Base-by-base conservation (phyloP, 2,113 vertebrate genomes). In the Neodon shergylaensis region DNA sequence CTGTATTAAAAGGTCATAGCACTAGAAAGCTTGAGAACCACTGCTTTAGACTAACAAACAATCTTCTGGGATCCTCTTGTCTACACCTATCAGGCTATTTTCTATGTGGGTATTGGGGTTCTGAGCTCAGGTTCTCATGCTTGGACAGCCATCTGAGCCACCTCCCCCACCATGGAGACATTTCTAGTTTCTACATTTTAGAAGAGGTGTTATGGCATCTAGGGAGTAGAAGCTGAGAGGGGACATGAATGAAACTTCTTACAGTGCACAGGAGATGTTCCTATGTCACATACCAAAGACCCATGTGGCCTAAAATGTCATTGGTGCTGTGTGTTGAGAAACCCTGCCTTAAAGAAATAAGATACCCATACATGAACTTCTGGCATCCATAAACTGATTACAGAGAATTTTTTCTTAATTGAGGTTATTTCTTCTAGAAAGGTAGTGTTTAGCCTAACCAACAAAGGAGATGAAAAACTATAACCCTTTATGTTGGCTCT, bases 341-440 rank as follows among this genome's bases (percentile, higher is more conserved):
- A 73, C 14, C 7, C 10, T 73, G 12, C 42, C 66, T 72, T 52
- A 89, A 66, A 81, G 85, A 89, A 76, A 9, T 33, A 70, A 89
- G 33, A n/a, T 74, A 87, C 3, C 17, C 49, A 33, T 66, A 6
- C 7, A 16, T 52, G 22, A 31, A 73, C 66, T 49, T 22, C 47
- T 52, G 68, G 39, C 16, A 76, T 13, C 36, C 4, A 78, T 49
- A 87, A 89, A 84, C 13, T 52, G 12, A 88, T 52, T 61, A 54
- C 11, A 95, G 26, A 82, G 54, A 77, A 54, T 36, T 54, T 36
- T 90, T 86, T n/a, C n/a, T 92, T 72, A 66, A 84, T 49, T 63
- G 79, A 92, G 26, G 65, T 31, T 82, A 88, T 93, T 90, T 73
- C 54, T 65, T 28, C 88, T 84, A 44, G 26, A 49, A 93, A 90